Base-by-base conservation (phyloP, 2,113 vertebrate species). In the Sclerurus mexicanus region DNA sequence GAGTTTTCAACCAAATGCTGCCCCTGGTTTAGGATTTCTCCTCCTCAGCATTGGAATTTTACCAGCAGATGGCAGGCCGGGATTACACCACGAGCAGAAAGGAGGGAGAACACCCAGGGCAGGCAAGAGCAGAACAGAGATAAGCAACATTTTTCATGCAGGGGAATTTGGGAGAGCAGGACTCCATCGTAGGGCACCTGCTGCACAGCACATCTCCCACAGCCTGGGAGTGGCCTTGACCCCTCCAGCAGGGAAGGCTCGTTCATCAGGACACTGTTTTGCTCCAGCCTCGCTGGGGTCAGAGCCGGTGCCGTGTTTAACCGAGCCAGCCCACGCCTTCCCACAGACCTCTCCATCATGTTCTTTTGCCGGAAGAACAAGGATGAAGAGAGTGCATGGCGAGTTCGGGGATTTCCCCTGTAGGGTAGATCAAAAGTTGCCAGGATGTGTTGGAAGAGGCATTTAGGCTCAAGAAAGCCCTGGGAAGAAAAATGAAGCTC, bases 41-140 rank as follows among this genome's bases (percentile, higher is more conserved):
- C 63, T 40, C 14, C 56, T 52, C 6, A 23, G 37, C 40, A 12
- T n/a, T 35, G 35, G 78, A 72, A 39, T 67, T 39, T 59, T 60
- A 71, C 96, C 98, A 93, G 95, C 66, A 98, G 98, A 77, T 96
- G 97, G 92, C 97, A 98, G 96, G 84, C 66, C 33, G 63, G 67
- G 78, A 97, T 93, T 72, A 86, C 66, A 19, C 42, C 53, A 31
- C 2, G 4, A 37, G 46, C 4, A 2, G 74, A 6, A n/a, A 12
- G 50, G 14, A 59, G 10, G 8, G 47, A 67, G 72, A 59, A 4
- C 10, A 6, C 16, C 47, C 77, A 0, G 33, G 30, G 46, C 67
- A 23, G 13, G 15, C 56, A 18, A 13, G 4, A 8, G 66, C 74
- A 39, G 13, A 5, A 3, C 6, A 0, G 46, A 33, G 59, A 44